phyloP scores from a whole-genome alignment of 53 echinoderm and acorn worm genomes.

The Antedon mediterranea region DNA sequence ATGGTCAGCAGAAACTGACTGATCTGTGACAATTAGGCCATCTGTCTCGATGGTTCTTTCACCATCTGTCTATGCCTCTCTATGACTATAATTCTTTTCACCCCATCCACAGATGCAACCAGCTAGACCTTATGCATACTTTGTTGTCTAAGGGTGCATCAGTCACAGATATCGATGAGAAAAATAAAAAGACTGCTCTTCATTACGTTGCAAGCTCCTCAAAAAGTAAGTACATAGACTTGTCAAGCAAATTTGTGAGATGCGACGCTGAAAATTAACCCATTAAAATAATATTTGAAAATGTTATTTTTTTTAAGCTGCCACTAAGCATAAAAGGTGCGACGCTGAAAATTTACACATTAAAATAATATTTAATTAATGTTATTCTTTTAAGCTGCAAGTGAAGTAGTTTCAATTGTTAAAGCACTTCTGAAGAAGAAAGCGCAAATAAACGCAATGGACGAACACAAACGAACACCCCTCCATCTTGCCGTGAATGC shows the following conservation, averaged over 20 bases:
- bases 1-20: too few relatives aligned
- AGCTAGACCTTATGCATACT: slow-evolving; percentile 5
- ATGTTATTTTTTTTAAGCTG: too few relatives aligned
- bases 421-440: slow-evolving; percentile 43
- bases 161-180: slow-evolving; percentile 6
- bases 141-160: not conserved
- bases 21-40: too few relatives aligned
- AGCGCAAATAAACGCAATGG: slow-evolving; percentile 52
- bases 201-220: slow-evolving; percentile 18
- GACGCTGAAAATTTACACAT: too few relatives aligned
- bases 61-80: not conserved
- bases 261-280: too few relatives aligned
- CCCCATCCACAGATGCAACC: slow-evolving; percentile 2
- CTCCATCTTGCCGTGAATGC: slow-evolving; percentile 80
- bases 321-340: too few relatives aligned
- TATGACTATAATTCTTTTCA: too few relatives aligned
- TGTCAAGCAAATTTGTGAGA: too few relatives aligned
- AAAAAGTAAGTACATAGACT: slow-evolving; percentile 9
- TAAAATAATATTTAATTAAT: too few relatives aligned
- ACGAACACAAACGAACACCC: slow-evolving; percentile 48
- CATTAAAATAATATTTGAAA: too few relatives aligned
- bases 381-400: slow-evolving; percentile 6
- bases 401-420: slow-evolving; percentile 20
- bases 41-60: not conserved
- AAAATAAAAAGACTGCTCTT: slow-evolving; percentile 11